Evolutionary conservation across 2,888 invertebrate species (phyloP).

Genomic region (Lathronympha strigana): DNA sequence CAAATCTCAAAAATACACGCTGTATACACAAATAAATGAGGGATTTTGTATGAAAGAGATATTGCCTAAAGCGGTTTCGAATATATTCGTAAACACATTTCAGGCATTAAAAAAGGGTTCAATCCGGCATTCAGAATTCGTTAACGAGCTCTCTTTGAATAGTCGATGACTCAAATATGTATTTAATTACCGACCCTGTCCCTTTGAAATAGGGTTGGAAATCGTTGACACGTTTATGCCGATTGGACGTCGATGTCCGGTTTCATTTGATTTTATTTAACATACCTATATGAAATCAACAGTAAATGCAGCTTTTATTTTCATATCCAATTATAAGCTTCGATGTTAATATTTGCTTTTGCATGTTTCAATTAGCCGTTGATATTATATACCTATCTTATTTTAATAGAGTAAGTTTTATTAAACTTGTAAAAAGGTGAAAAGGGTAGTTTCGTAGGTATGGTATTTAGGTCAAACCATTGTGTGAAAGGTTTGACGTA

Average conservation of each 20-base stretch:
- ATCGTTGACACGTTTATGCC: neutral
- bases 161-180: neutral
- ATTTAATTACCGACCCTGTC: neutral
- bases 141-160: constrained; percentile 35
- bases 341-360: constrained; percentile 12
- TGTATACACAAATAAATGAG: neutral
- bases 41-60: constrained; percentile 5
- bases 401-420: no score
- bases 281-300: constrained; percentile 18
- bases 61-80: neutral
- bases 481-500: no score
- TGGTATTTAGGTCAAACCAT: no score
- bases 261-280: constrained; percentile 31
- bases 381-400: neutral
- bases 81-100: constrained; percentile 11
- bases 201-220: neutral
- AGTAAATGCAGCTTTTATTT: constrained; percentile 2
- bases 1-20: no score
- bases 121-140: constrained; percentile 32
- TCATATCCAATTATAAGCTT: constrained; percentile 8
- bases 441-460: no score
- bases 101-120: constrained; percentile 27
- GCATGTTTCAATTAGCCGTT: neutral
- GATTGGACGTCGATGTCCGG: constrained; percentile 6
- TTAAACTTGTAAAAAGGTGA: no score